Evolutionary conservation across 2,797 vertebrate genomes (phyloP), one percentile per base, ranked within the genome.

Genomic region (Philypnodon macrostomus): DNA sequence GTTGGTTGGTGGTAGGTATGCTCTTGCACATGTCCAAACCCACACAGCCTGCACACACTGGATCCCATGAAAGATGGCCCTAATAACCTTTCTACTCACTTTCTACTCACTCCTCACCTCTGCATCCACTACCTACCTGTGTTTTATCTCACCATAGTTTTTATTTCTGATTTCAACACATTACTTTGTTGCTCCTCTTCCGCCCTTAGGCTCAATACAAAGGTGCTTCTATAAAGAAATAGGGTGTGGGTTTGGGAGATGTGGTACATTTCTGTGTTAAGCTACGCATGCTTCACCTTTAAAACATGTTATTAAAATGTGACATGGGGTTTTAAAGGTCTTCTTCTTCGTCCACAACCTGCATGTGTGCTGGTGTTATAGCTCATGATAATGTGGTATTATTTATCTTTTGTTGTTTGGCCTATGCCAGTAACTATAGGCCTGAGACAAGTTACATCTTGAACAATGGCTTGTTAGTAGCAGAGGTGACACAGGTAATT

Each of bases 121-220:
- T 37, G 32, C 5, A 31, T 34, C 39, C 48, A 13, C 21, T 18
- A 11, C 44, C 32, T 5, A 2, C 12, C 16, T 41, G n/a, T 15
- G 7, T 29, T 5, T 47, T 23, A 13, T 16, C 16, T 13, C n/a
- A n/a, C n/a, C n/a, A n/a, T 21, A 2, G 17, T 4, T 10, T 16
- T 21, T 47, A 14, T 47, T 42, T 7, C 49, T 35, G 33, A 42
- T 38, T 38, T 45, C 23, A 48, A n/a, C 41, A 15, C 19, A 14
- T 51, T 30, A 18, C 13, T 34, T 35, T 17, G 7, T 8, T 17
- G 16, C 52, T 44, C 35, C 14, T 15, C 16, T 37, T 36, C 16
- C 16, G 14, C 40, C 35, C 19, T 35, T 18, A 33, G 47, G 47
- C 46, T 11, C 19, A 9, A n/a, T 13, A 38, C 30, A 29, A 47